Percentiles rank a stretch among this genome's conserved stretches.
These are phyloP conservation scores for Hypsopygia costalis DNA, from an alignment of 2,888 invertebrate species.

Conservation along the genomic window DNA sequence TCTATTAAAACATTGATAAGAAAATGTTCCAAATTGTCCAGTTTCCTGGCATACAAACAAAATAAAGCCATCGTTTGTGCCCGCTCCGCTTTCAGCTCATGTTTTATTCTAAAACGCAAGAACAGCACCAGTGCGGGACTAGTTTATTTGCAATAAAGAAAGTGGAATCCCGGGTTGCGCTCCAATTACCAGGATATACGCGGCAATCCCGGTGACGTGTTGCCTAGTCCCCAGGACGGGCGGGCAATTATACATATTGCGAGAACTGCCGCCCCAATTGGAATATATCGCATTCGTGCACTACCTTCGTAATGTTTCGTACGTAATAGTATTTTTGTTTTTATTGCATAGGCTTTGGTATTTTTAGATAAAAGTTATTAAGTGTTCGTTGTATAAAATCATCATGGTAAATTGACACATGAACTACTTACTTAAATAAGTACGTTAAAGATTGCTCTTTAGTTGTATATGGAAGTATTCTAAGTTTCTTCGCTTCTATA, in stretches of 20 bases:
- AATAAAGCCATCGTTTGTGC: not conserved
- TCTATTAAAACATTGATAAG: too few species aligned
- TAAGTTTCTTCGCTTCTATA: too few species aligned
- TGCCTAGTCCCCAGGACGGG: conserved; percentile 53
- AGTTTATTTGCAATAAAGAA: conserved; percentile 80
- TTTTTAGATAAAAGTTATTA: not conserved
- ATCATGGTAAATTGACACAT: too few species aligned
- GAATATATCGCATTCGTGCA: conserved; percentile 37
- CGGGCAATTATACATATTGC: conserved; percentile 71
- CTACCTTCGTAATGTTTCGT: not conserved
- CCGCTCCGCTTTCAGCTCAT: conserved; percentile 17
- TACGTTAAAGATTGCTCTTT: too few species aligned
- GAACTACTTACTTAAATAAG: too few species aligned
- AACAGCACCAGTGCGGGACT: conserved; percentile 69
- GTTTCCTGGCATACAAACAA: not conserved
- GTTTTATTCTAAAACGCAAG: conserved; percentile 37
- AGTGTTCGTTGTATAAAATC: too few species aligned
- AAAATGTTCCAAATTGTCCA: too few species aligned
- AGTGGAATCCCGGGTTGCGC: conserved; percentile 76
- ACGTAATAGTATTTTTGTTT: not conserved
- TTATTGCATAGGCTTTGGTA: not conserved
- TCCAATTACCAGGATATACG: conserved; percentile 80
- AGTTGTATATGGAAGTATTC: too few species aligned
- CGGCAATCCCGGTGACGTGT: conserved; percentile 75
- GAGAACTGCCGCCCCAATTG: conserved; percentile 48